These are phyloP conservation scores for Temnothorax ravouxi DNA, from an alignment of 2,888 invertebrate species.

Conservation along the genomic window DNA sequence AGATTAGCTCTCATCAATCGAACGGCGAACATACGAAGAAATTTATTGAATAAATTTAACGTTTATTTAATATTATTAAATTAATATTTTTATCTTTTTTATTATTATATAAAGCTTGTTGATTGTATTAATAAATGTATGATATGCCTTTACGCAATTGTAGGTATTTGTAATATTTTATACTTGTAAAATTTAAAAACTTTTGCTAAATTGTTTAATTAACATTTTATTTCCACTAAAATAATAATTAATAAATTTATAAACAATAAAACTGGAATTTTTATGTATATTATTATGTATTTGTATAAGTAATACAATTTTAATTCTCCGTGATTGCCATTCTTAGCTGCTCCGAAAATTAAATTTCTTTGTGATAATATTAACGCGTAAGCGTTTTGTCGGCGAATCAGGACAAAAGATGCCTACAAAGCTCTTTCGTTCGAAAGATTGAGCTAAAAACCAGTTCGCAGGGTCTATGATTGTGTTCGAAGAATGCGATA, in stretches of 20 bases:
- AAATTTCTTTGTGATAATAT: background rate
- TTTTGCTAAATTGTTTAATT: background rate
- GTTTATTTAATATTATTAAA: too few relatives aligned
- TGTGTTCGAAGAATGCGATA: constrained; percentile 70
- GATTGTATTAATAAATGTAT: background rate
- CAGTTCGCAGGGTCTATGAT: constrained; percentile 68
- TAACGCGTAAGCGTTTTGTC: constrained; percentile 27
- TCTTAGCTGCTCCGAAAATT: constrained; percentile 39
- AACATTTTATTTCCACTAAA: background rate
- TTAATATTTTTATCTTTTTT: background rate
- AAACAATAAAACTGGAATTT: background rate
- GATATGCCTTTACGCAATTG: background rate
- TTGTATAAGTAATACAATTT: background rate
- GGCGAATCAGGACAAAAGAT: constrained; percentile 49
- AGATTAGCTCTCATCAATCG: constrained; percentile 50
- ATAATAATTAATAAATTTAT: background rate
- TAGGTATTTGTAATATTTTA: background rate
- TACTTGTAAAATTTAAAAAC: background rate
- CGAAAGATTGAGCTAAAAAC: constrained; percentile 54
- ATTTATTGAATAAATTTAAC: background rate
- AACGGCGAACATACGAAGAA: background rate
- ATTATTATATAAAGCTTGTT: background rate
- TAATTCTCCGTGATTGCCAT: constrained; percentile 44
- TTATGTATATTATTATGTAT: background rate
- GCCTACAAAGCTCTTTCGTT: constrained; percentile 17